phyloP scores from a whole-genome alignment of 2,113 vertebrate species.

The Grantiella picta region DNA sequence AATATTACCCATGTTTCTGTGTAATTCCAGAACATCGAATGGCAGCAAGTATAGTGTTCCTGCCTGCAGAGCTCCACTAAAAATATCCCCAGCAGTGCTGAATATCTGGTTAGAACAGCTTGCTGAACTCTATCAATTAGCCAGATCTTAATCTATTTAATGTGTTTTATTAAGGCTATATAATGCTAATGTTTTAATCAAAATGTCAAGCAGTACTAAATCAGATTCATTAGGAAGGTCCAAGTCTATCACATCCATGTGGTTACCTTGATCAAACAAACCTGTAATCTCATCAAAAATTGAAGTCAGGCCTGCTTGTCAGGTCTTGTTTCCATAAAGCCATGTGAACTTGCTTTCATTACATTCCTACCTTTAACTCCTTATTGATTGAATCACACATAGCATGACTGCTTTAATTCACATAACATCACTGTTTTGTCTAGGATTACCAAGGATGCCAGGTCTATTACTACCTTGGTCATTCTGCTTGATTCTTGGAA shows the following conservation, averaged over 20 bases:
- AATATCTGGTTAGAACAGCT: slow-evolving; percentile 60
- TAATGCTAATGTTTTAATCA: slow-evolving; percentile 70
- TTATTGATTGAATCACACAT: not conserved
- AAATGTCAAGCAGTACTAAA: slow-evolving; percentile 63
- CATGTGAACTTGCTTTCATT: slow-evolving; percentile 28
- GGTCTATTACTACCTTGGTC: not conserved
- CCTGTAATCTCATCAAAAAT: slow-evolving; percentile 61
- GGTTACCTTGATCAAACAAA: slow-evolving; percentile 61
- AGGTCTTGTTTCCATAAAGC: slow-evolving; percentile 42
- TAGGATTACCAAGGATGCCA: not conserved
- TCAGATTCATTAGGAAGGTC: slow-evolving; percentile 62
- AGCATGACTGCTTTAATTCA: not conserved
- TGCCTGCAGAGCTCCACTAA: slow-evolving; percentile 48
- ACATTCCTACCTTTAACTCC: slow-evolving; percentile 6
- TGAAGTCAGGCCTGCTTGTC: slow-evolving; percentile 54
- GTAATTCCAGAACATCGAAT: slow-evolving; percentile 38
- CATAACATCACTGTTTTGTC: not conserved
- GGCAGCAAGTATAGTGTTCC: slow-evolving; percentile 15
- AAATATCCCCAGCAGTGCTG: slow-evolving; percentile 33
- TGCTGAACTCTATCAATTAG: slow-evolving; percentile 66
- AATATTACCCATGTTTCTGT: not conserved
- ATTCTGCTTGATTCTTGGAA: not conserved
- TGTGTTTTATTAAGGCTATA: slow-evolving; percentile 61
- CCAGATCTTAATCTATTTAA: slow-evolving; percentile 68
- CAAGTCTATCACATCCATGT: slow-evolving; percentile 56